Evolutionary conservation across 1,140 invertebrate genomes (phyloP), one percentile per base, ranked within the genome.

Genomic region (Halesus radiatus): DNA sequence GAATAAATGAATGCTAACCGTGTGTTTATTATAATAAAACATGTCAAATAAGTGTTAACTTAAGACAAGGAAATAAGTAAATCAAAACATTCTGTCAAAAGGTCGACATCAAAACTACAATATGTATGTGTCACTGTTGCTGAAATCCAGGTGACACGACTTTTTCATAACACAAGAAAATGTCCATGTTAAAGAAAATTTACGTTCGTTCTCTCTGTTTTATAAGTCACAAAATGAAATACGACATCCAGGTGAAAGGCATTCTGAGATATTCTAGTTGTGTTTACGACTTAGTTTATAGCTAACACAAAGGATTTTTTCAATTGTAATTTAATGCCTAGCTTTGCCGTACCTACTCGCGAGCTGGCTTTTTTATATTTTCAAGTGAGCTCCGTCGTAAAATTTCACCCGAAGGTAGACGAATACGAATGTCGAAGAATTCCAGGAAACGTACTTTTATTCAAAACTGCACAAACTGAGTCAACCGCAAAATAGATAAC

Each of bases 281-380:
- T 80, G 81, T 83, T 83, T 83, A 83, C 79, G 81, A 80, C 81
- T 80, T 76, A 73, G 56, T 83, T 83, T 83, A 83, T 83, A 68
- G 79, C 79, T 50, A 26, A 78, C 81, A 80, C 81, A 83, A 80
- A 83, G 76, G 75, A 78, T 83, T 80, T 82, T 80, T 79, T 79
- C 79, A 83, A 83, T 83, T 83, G 81, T 80, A 78, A 80, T 83
- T 83, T 83, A 83, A 83, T 83, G 79, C 79, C n/a, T 76, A 60
- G 72, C 75, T 81, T 76, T 80, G 52, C 37, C 37, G 37, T 45
- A 45, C 37, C 37, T 45, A 45, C 37, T 45, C 77, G 77, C 18
- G 45, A 74, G 66, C 56, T 37, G 58, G 74, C 26, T 81, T 81
- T 81, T 45, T 45, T 78, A 68, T 29, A 22, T 74, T 56, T 54